Conservation (phyloP, 2,888 invertebrate genomes). For the Cataglyphis altisquamis region DNA sequence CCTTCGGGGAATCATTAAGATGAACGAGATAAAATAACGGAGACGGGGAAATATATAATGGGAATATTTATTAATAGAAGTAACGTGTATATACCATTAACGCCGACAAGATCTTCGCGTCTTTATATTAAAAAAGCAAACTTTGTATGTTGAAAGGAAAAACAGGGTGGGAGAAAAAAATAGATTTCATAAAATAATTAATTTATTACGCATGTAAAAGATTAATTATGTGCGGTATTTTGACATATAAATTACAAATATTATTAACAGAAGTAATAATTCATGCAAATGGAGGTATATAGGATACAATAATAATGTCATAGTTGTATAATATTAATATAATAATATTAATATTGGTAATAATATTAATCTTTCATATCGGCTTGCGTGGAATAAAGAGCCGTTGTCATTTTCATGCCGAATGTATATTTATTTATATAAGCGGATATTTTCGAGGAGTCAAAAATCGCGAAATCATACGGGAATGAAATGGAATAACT, state of each 20-base stretch:
- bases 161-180: background rate
- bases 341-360: constrained; percentile 13
- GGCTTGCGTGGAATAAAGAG: background rate
- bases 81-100: background rate
- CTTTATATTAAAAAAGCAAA: background rate
- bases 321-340: constrained; percentile 10
- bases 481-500: constrained; percentile 36
- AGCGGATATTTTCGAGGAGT: constrained; percentile 39
- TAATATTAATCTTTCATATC: constrained; percentile 35
- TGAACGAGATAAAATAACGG: constrained; percentile 5
- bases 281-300: background rate
- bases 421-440: background rate
- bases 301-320: constrained; percentile 32
- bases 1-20: constrained; percentile 29
- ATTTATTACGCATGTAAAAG: background rate
- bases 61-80: background rate
- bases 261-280: constrained; percentile 7
- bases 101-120: background rate
- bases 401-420: constrained; percentile 1
- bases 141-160: background rate
- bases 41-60: background rate
- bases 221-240: constrained; percentile 8
- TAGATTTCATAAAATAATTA: constrained; percentile 15
- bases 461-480: constrained; percentile 18
- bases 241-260: constrained; percentile 9